phyloP scores from a whole-genome alignment of 30 jellyfish, hydroid and myxozoan species.

The Turritopsis rubra region DNA sequence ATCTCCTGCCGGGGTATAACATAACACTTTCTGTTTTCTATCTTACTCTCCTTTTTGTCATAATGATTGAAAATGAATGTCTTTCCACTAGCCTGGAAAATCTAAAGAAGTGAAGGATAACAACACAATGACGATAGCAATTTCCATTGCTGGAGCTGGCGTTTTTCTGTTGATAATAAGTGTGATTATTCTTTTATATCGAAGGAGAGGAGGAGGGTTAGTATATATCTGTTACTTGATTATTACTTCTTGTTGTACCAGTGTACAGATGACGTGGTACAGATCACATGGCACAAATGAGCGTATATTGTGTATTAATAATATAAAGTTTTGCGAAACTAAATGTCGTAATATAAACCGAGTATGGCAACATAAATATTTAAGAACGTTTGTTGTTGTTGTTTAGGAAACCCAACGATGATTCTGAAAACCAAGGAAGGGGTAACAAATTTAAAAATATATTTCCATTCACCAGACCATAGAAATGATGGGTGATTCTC shows the following conservation, averaged over 20 bases:
- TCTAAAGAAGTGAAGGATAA: not conserved
- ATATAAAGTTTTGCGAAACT: too few species aligned
- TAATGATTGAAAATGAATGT: not conserved
- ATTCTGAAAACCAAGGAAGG: not conserved
- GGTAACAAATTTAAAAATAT: too few species aligned
- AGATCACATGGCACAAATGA: not conserved
- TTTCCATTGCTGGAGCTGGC: not conserved
- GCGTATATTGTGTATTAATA: too few species aligned
- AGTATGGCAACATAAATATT: too few species aligned
- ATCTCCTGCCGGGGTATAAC: not conserved
- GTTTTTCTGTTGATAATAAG: not conserved
- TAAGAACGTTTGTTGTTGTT: too few species aligned
- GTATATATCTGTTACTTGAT: too few species aligned
- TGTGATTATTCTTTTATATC: not conserved
- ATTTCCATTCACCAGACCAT: too few species aligned
- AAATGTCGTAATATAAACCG: too few species aligned
- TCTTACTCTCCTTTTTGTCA: not conserved
- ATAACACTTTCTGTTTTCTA: not conserved
- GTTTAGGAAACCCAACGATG: not conserved
- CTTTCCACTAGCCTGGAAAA: not conserved
- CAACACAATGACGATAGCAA: not conserved
- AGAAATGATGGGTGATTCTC: too few species aligned
- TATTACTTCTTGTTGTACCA: too few species aligned
- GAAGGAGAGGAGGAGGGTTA: not conserved
- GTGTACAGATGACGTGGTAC: too few species aligned